Evolutionary conservation across 2,797 vertebrate genomes (phyloP).

Genomic region (Takifugu ocellatus): DNA sequence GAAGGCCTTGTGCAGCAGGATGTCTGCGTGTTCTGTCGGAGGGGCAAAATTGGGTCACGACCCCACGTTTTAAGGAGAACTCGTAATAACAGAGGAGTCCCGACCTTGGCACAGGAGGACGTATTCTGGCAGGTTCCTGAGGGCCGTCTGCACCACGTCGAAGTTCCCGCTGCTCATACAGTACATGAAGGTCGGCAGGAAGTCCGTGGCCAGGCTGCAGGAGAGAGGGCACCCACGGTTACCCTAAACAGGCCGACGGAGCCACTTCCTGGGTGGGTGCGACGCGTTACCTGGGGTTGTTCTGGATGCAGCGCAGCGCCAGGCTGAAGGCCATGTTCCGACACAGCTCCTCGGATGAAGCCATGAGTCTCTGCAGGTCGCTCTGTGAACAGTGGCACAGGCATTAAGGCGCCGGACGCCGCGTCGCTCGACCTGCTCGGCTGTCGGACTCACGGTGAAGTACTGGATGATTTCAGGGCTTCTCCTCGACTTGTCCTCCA

Average conservation of each 20-base stretch:
- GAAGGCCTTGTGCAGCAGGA: slow-evolving; percentile 93
- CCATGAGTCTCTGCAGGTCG: slow-evolving; percentile 94
- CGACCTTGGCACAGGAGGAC: slow-evolving; percentile 96
- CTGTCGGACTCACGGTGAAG: slow-evolving; percentile 85
- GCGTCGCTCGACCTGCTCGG: slow-evolving; percentile 7
- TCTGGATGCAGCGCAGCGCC: slow-evolving; percentile 92
- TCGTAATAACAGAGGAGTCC: background rate
- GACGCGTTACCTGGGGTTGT: slow-evolving; percentile 85
- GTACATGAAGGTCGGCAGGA: slow-evolving; percentile 97
- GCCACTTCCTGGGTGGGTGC: too few relatives aligned
- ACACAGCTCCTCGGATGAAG: slow-evolving; percentile 88
- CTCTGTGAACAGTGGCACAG: slow-evolving; percentile 71
- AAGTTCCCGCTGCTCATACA: slow-evolving; percentile 94
- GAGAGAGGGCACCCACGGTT: slow-evolving; percentile 16
- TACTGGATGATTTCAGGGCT: slow-evolving; percentile 95
- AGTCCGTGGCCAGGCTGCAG: slow-evolving; percentile 87
- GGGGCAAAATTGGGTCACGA: background rate
- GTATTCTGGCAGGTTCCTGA: slow-evolving; percentile 94
- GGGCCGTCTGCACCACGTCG: slow-evolving; percentile 92
- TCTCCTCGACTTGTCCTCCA: slow-evolving; percentile 95
- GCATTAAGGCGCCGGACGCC: slow-evolving; percentile 8
- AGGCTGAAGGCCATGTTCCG: slow-evolving; percentile 92
- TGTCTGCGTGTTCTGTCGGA: slow-evolving; percentile 87
- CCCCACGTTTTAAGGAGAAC: background rate
- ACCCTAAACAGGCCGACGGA: background rate